Percentiles rank a stretch among this genome's conserved stretches.
phyloP scores from a whole-genome alignment of 2,113 vertebrate genomes.

The Harpagus bidentatus region DNA sequence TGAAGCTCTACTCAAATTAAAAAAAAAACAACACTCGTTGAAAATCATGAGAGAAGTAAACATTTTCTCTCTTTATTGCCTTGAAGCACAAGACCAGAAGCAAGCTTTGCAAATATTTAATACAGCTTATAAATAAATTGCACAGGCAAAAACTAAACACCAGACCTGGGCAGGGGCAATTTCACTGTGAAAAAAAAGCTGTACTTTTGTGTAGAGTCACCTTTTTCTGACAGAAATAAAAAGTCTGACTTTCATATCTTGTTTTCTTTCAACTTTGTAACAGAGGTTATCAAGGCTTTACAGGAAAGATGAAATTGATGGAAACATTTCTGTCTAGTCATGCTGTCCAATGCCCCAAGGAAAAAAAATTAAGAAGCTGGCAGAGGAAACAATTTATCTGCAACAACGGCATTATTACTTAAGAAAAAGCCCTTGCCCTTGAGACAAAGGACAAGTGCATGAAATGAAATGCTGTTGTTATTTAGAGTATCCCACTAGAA shows the following conservation, averaged over 20 bases:
- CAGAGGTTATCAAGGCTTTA: not conserved
- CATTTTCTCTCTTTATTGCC: not conserved
- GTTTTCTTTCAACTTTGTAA: not conserved
- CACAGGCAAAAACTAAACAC: not conserved
- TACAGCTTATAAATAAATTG: not conserved
- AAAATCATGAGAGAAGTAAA: not conserved
- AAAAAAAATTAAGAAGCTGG: not conserved
- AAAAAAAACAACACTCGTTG: not conserved
- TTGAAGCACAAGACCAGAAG: not conserved
- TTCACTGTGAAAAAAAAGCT: not conserved
- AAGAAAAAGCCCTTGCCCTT: not conserved
- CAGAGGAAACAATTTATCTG: not conserved
- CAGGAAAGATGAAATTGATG: not conserved
- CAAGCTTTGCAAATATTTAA: not conserved
- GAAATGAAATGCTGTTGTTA: not conserved
- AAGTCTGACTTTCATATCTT: not conserved
- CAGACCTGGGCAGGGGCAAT: not conserved
- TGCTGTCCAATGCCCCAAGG: not conserved
- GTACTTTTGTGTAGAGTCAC: not conserved
- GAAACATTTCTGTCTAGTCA: not conserved
- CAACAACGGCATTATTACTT: not conserved
- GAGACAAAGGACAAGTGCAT: not conserved
- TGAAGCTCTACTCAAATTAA: not conserved
- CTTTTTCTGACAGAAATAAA: not conserved
- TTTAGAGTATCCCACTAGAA: not conserved